phyloP scores from a whole-genome alignment of 2,888 invertebrate species.

The Sinelater perroti region DNA sequence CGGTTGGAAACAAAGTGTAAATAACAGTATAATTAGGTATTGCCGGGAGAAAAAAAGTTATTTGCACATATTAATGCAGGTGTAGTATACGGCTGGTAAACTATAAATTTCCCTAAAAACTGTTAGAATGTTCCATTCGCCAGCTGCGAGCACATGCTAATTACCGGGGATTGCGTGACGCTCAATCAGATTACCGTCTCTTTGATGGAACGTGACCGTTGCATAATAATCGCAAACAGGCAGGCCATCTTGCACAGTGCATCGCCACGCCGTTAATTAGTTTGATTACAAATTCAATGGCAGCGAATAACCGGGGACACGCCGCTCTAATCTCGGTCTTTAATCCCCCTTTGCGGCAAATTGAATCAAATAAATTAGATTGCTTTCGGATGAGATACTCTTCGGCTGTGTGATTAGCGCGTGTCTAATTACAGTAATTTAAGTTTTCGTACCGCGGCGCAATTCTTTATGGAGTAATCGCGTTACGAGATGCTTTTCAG shows the following conservation, averaged over 20 bases:
- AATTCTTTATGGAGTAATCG: too few relatives aligned
- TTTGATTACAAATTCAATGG: slow-evolving; percentile 1
- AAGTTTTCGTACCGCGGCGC: not conserved
- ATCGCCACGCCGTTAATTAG: not conserved
- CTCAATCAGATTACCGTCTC: too few relatives aligned
- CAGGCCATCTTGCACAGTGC: not conserved
- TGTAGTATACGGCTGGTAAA: too few relatives aligned
- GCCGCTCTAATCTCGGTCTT: slow-evolving; percentile 10
- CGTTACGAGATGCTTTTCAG: not conserved
- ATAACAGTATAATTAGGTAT: too few relatives aligned
- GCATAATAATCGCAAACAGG: not conserved
- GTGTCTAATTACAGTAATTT: slow-evolving; percentile 5
- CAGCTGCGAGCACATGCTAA: too few relatives aligned
- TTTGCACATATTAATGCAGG: too few relatives aligned
- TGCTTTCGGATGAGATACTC: slow-evolving; percentile 4
- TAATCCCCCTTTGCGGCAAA: slow-evolving; percentile 4
- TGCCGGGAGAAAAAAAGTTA: too few relatives aligned
- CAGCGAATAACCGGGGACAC: not conserved
- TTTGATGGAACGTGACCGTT: too few relatives aligned
- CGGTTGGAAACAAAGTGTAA: not conserved
- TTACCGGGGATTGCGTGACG: too few relatives aligned
- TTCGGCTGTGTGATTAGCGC: slow-evolving; percentile 6
- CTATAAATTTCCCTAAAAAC: too few relatives aligned
- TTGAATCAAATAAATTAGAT: slow-evolving; percentile 16
- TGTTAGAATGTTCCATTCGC: too few relatives aligned